Conservation (phyloP, 37 sponge, comb jelly and placozoan genomes). For the Ianthella basta region DNA sequence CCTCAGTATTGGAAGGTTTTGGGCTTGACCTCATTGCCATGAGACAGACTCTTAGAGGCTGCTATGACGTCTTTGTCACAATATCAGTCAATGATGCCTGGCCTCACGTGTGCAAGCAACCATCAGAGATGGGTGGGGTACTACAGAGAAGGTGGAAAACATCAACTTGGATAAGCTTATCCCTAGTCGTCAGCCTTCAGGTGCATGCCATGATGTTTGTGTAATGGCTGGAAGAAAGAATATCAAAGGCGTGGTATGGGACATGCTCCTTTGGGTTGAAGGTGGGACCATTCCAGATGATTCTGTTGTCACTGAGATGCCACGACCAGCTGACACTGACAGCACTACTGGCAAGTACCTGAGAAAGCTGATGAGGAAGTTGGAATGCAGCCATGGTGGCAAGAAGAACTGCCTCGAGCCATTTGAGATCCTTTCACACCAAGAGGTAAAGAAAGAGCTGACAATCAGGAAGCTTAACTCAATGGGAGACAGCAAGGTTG, state of each 20-base stretch:
- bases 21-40: neutral
- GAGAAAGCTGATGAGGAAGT: no score
- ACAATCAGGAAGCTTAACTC: neutral
- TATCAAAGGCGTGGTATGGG: no score
- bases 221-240: neutral
- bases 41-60: neutral
- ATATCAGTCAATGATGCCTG: neutral
- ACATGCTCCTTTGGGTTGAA: no score
- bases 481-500: neutral
- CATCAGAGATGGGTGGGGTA: neutral
- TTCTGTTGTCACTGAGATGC: no score
- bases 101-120: neutral
- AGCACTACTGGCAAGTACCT: no score
- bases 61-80: no score
- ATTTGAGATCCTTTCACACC: conserved; percentile 11
- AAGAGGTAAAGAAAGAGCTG: conserved; percentile 26
- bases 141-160: no score
- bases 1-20: neutral
- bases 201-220: no score
- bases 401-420: conserved; percentile 23
- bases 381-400: conserved; percentile 14
- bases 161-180: no score
- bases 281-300: no score
- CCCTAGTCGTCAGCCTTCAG: neutral
- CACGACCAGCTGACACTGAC: no score